Evolutionary conservation across 1,140 invertebrate species (phyloP).

Genomic region (Drosophila tani): DNA sequence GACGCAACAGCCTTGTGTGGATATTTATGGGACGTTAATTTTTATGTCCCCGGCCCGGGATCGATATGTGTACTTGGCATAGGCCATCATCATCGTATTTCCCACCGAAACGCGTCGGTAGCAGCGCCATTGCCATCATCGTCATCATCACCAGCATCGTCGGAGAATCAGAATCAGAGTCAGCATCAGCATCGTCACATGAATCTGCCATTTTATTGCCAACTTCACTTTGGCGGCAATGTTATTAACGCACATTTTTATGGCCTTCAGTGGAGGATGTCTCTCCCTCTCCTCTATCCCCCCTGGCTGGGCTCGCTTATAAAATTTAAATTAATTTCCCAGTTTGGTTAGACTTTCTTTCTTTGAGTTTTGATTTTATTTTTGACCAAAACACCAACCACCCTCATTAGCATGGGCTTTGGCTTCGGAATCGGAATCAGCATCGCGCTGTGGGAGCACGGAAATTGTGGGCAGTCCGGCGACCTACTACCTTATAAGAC

Average conservation of each 20-base stretch:
- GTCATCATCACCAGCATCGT: slow-evolving; percentile 21
- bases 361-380: neutral
- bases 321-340: slow-evolving; percentile 62
- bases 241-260: slow-evolving; percentile 84
- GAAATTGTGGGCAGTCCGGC: slow-evolving; percentile 62
- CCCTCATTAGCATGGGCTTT: slow-evolving; percentile 58
- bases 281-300: neutral
- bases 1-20: slow-evolving; percentile 67
- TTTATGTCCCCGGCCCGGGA: slow-evolving; percentile 66
- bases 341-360: slow-evolving; percentile 55
- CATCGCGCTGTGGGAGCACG: slow-evolving; percentile 44
- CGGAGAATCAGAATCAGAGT: slow-evolving; percentile 3
- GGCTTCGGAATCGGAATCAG: neutral
- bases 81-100: slow-evolving; percentile 61
- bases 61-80: slow-evolving; percentile 54
- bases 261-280: slow-evolving; percentile 58
- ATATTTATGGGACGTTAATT: slow-evolving; percentile 83
- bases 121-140: slow-evolving; percentile 64
- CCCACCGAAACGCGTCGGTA: slow-evolving; percentile 77
- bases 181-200: slow-evolving; percentile 64
- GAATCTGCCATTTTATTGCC: slow-evolving; percentile 84
- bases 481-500: slow-evolving; percentile 36
- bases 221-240: slow-evolving; percentile 82
- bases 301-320: slow-evolving; percentile 2
- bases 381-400: neutral